Evolutionary conservation across 1,140 invertebrate species (phyloP).

Genomic region (Latrodectus geometricus): DNA sequence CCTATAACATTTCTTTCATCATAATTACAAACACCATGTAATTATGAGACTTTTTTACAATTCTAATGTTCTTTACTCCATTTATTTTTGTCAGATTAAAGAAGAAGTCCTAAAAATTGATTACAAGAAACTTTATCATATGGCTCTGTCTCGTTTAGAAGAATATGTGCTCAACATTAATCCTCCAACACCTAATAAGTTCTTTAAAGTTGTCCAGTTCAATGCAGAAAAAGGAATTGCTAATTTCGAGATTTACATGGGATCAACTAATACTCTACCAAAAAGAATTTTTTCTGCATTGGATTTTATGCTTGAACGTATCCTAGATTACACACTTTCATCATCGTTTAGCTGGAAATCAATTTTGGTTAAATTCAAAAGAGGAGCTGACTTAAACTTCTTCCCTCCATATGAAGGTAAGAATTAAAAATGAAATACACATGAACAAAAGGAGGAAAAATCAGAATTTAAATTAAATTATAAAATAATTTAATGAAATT

Average conservation of each 20-base stretch:
- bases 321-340: background rate
- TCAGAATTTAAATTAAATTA: too few relatives aligned
- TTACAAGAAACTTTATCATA: background rate
- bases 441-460: too few relatives aligned
- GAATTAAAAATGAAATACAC: background rate
- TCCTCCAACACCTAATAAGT: slow-evolving; percentile 5
- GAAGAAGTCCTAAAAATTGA: slow-evolving; percentile 24
- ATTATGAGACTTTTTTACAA: too few relatives aligned
- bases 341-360: background rate
- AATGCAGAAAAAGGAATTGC: slow-evolving; percentile 6
- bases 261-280: background rate
- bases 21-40: too few relatives aligned
- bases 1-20: background rate
- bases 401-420: slow-evolving; percentile 53
- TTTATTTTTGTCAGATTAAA: background rate
- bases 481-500: too few relatives aligned
- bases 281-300: background rate
- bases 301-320: too few relatives aligned
- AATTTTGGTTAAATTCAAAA: slow-evolving; percentile 40
- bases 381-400: slow-evolving; percentile 34
- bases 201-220: background rate
- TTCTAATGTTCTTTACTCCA: too few relatives aligned
- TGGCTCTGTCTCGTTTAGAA: background rate
- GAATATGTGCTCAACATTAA: background rate
- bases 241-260: slow-evolving; percentile 13